phyloP scores from a whole-genome alignment of 2,797 vertebrate species.

The Sebastes itinus region DNA sequence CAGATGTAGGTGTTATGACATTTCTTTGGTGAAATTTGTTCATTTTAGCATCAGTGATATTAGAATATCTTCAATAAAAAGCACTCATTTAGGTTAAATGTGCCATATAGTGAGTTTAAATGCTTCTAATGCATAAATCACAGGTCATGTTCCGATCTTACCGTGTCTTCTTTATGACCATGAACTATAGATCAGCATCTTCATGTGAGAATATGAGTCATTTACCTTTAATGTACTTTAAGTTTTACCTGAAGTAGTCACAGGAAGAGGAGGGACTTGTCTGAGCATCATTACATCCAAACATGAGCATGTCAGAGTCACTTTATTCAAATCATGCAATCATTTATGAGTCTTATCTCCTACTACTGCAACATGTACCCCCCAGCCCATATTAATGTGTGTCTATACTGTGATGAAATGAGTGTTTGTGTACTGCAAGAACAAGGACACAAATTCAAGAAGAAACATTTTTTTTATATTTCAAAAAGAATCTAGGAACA shows the following conservation, averaged over 20 bases:
- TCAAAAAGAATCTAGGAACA: constrained; percentile 79
- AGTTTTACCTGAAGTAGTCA: too few species aligned
- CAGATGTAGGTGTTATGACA: background rate
- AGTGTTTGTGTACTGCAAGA: constrained; percentile 18
- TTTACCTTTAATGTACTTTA: background rate
- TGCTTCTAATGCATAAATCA: background rate
- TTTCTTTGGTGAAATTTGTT: background rate
- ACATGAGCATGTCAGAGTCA: background rate
- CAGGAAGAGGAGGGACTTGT: fast-evolving
- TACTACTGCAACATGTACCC: background rate
- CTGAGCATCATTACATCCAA: background rate
- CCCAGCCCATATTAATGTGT: too few species aligned
- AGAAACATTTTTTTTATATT: constrained; percentile 81
- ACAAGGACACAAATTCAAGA: constrained; percentile 72
- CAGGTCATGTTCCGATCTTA: background rate
- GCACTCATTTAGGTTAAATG: background rate
- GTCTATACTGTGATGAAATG: background rate
- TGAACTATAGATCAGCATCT: background rate
- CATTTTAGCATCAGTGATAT: background rate
- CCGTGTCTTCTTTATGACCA: background rate
- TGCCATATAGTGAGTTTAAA: too few species aligned
- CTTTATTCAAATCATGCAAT: background rate
- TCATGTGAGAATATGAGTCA: background rate
- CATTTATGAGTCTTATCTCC: background rate
- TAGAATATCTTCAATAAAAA: background rate